Evolutionary conservation across 2,888 invertebrate genomes (phyloP), one percentile per base, ranked within the genome.

Genomic region (Xestia rhomboidea): DNA sequence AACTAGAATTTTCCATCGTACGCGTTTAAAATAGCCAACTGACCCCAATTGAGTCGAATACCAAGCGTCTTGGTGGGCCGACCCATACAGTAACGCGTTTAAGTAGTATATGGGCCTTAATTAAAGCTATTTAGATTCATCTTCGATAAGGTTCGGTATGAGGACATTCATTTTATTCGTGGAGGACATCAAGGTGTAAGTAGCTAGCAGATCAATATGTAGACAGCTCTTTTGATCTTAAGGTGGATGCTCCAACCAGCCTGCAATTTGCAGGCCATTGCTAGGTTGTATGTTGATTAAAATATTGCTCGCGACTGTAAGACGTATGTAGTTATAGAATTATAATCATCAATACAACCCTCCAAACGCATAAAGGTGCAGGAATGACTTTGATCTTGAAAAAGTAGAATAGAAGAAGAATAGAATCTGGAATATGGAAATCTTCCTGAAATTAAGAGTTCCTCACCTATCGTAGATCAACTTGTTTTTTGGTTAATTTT

Each of bases 1-100:
- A 85, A 85, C 85, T 78, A 82, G 81, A 87, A 77, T 76, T 70
- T 80, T 87, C 83, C 79, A 73, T 71, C 66, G 70, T 46, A 64
- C 46, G 63, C 74, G 77, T 74, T 81, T 24, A 79, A 83, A 85
- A 82, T 87, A 89, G 82, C 79, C 62, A 44, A 5, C 60, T 87
- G 89, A 81, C 88, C 87, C 74, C 63, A 82, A 89, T 88, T 68
- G 76, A 73, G 71, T 72, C 44, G 68, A 75, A 76, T 73, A 66
- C 76, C 49, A 68, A 51, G 67, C 77, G 74, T 83, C 78, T 88
- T 81, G 57, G 38, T 82, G 62, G 44, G 51, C 60, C 70, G 54
- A 68, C 68, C 68, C 64, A 77, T 79, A 62, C 62, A 79, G 74
- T 80, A 76, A 82, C 82, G 82, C 51, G 73, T 79, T 81, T 80